Conservation (phyloP, 2,888 invertebrate species). For the Ganaspis brasiliensis region DNA sequence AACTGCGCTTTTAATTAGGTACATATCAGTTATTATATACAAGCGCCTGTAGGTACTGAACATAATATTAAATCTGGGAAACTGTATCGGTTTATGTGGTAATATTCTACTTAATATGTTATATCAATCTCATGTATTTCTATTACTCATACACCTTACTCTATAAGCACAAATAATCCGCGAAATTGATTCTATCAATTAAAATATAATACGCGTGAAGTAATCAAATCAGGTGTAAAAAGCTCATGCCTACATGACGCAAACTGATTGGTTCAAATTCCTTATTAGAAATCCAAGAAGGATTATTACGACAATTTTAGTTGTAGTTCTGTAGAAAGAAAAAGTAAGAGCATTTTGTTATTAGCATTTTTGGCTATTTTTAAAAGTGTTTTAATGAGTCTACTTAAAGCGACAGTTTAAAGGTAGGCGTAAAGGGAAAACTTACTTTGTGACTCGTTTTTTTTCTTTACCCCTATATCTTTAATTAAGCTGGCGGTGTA, state of each 20-base stretch:
- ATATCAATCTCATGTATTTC: background rate
- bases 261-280: background rate
- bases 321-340: slow-evolving; percentile 6
- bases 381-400: too few relatives aligned
- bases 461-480: too few relatives aligned
- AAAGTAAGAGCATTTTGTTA: too few relatives aligned
- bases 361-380: too few relatives aligned
- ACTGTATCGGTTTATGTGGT: slow-evolving; percentile 28
- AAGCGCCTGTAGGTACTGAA: slow-evolving; percentile 21
- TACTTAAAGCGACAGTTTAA: too few relatives aligned
- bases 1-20: slow-evolving; percentile 35
- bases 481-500: too few relatives aligned
- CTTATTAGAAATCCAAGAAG: background rate
- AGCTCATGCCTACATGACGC: background rate
- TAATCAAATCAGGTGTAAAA: slow-evolving; percentile 11
- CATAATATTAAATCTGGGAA: slow-evolving; percentile 31
- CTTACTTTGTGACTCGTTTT: too few relatives aligned
- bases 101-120: slow-evolving; percentile 32
- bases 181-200: slow-evolving; percentile 8
- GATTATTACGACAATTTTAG: background rate
- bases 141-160: background rate
- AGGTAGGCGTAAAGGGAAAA: too few relatives aligned
- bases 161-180: slow-evolving; percentile 2
- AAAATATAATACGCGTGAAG: slow-evolving; percentile 2
- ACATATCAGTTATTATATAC: slow-evolving; percentile 22